phyloP scores from a whole-genome alignment of 2,888 invertebrate species.

The Drosophila siamana region DNA sequence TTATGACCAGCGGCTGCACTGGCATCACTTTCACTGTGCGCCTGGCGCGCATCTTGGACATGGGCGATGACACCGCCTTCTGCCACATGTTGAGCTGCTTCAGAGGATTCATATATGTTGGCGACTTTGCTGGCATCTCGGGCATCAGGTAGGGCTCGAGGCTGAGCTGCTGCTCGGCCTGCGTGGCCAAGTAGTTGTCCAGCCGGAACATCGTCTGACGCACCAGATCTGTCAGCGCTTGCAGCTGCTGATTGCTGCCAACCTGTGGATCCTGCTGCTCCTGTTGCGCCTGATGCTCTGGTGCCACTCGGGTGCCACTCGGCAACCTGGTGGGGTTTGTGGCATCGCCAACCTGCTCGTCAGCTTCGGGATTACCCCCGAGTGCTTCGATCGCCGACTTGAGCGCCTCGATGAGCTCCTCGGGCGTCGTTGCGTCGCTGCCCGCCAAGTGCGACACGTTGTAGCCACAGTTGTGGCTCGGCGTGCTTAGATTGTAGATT shows the following conservation, averaged over 20 bases:
- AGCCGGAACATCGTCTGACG: slow-evolving; percentile 45
- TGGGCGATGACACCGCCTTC: background rate
- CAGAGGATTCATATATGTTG: background rate
- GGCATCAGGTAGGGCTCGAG: slow-evolving; percentile 15
- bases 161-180: slow-evolving; percentile 1
- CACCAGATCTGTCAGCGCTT: slow-evolving; percentile 39
- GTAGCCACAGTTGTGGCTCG: background rate
- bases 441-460: background rate
- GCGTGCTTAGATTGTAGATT: background rate
- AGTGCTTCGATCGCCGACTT: slow-evolving; percentile 26
- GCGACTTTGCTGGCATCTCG: background rate
- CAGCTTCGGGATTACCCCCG: background rate
- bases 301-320: background rate
- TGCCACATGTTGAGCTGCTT: background rate
- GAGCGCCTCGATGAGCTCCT: slow-evolving; percentile 21
- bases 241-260: no score
- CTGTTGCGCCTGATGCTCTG: no score
- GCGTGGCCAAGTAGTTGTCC: slow-evolving; percentile 40
- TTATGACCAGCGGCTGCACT: slow-evolving; percentile 42
- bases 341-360: background rate
- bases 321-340: background rate
- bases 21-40: slow-evolving; percentile 36
- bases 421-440: no score
- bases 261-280: no score
- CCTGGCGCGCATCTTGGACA: slow-evolving; percentile 19